These are phyloP conservation scores for Murina feae DNA, from an alignment of 2,113 vertebrate genomes.

Conservation along the genomic window DNA sequence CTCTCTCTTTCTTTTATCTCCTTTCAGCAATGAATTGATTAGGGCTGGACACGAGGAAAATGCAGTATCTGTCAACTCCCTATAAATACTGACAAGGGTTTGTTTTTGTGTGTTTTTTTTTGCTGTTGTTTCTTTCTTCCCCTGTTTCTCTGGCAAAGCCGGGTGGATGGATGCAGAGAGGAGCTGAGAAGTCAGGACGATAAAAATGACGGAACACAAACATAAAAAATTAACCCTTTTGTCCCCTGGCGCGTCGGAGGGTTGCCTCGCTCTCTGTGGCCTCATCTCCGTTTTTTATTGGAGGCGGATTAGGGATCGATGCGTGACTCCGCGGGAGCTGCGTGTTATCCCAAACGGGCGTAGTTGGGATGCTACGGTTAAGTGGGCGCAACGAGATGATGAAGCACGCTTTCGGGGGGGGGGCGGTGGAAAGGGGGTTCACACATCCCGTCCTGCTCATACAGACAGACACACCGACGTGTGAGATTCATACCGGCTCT, in stretches of 20 bases:
- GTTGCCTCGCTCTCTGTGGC: constrained; percentile 27
- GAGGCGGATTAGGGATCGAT: constrained; percentile 57
- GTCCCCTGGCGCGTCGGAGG: background rate
- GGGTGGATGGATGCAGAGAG: constrained; percentile 67
- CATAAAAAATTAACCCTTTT: constrained; percentile 73
- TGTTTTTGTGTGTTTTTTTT: too few relatives aligned
- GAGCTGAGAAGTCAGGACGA: constrained; percentile 59
- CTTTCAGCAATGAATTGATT: constrained; percentile 73
- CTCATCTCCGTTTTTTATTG: constrained; percentile 57
- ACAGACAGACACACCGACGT: background rate
- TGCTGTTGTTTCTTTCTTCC: background rate
- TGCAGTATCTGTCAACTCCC: constrained; percentile 53
- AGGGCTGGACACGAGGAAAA: constrained; percentile 54
- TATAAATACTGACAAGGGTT: constrained; percentile 52
- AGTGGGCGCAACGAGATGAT: background rate
- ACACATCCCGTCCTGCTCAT: background rate
- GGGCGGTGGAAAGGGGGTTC: background rate
- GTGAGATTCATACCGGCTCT: background rate
- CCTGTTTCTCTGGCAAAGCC: constrained; percentile 47
- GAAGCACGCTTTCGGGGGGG: background rate
- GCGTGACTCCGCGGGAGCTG: constrained; percentile 31
- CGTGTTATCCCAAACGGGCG: background rate
- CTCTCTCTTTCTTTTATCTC: background rate
- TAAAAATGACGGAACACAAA: constrained; percentile 73
- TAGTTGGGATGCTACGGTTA: fast-evolving